Base-by-base conservation (phyloP, 2,797 vertebrate species). In the Selene dorsalis region DNA sequence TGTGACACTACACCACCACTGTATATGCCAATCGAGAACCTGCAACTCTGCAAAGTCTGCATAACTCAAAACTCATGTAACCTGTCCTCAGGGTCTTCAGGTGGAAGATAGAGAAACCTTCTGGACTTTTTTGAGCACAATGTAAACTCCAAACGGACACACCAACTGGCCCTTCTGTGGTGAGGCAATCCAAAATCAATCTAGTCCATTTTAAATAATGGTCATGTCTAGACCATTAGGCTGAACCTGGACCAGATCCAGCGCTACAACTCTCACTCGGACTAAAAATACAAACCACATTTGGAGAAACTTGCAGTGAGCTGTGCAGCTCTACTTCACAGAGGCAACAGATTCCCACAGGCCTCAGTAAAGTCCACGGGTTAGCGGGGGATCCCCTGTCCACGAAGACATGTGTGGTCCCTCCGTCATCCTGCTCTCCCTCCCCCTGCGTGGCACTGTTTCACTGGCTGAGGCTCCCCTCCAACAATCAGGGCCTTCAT, bases 401-500 rank as follows among this genome's bases (percentile, higher is more conserved):
- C 77, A 83, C 71, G 77, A 71, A 85, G 86, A 89, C 73, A 83
- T 88, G 86, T 90, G 84, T 90, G 87, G 89, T 93, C 89, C 68
- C 66, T 53, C 68, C 71, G 50, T 77, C 88, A 88, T 76, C 67
- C 79, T 58, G 16, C 58, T 43, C 64, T 70, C 84, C 85, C 89
- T 81, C 85, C 91, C 85, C 88, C 84, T 69, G 68, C 61, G 67
- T 71, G 66, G 79, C 84, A 82, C 73, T 78, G 77, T 85, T 88
- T 82, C 82, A 72, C 87, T 84, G 79, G 65, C 82, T 83, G 72
- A 85, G 84, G 79, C 84, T 77, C 79, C 78, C 73, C 73, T 89
- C 65, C 70, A 92, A 87, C 87, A 91, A 90, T 91, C 88, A 90
- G 67, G 81, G 79, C 87, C 88, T 91, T 88, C 84, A 88, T 88